These are phyloP conservation scores for Beroe forskalii DNA, from an alignment of 37 sponge, comb jelly and placozoan genomes.

Conservation along the genomic window DNA sequence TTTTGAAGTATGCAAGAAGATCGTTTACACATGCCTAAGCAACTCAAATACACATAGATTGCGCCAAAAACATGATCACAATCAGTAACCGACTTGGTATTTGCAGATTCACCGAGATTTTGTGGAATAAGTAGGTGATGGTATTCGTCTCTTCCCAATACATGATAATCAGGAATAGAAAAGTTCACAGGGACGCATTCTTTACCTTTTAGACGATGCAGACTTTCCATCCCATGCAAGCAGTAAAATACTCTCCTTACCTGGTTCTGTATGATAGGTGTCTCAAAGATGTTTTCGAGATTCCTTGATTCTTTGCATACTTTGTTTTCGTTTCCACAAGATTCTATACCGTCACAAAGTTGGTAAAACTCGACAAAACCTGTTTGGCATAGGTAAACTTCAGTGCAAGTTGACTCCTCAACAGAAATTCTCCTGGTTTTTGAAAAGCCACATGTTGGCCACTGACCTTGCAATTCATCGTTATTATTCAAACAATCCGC, in stretches of 20 bases:
- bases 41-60: not conserved
- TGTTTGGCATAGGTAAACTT: not conserved
- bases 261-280: not conserved
- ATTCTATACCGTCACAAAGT: not conserved
- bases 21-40: not conserved
- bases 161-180: not conserved
- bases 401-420: not conserved
- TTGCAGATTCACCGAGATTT: not conserved
- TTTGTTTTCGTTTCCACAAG: constrained; percentile 7
- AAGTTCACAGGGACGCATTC: not conserved
- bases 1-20: not conserved
- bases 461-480: not conserved
- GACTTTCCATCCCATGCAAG: not conserved
- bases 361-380: not conserved
- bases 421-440: not conserved
- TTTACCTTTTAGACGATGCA: not conserved
- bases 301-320: not conserved
- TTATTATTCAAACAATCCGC: not conserved
- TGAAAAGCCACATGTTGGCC: not conserved
- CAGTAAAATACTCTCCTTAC: not conserved
- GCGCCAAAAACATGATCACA: not conserved
- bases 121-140: not conserved
- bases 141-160: not conserved
- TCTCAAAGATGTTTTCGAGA: not conserved
- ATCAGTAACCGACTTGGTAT: no score